These are phyloP conservation scores for Drosophila pegasa DNA, from an alignment of 2,888 invertebrate species.

Conservation along the genomic window DNA sequence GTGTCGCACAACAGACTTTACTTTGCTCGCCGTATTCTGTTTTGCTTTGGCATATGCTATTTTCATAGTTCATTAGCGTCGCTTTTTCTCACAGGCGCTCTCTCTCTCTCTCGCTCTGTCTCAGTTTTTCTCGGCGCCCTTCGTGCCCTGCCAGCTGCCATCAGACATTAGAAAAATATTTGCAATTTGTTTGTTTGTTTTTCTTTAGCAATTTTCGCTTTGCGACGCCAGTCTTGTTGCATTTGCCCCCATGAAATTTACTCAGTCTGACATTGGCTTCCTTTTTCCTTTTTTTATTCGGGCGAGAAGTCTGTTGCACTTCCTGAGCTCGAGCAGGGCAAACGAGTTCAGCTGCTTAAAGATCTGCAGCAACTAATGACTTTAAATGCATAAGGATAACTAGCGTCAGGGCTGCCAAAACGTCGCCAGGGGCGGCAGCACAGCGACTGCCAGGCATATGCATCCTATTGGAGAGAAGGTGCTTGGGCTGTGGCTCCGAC, in stretches of 20 bases:
- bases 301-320: constrained; percentile 19
- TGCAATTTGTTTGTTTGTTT: constrained; percentile 45
- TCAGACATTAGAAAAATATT: constrained; percentile 75
- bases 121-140: constrained; percentile 8
- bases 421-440: constrained; percentile 27
- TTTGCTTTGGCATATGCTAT: constrained; percentile 48
- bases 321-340: constrained; percentile 25
- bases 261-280: constrained; percentile 53
- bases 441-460: constrained; percentile 57
- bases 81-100: constrained; percentile 1
- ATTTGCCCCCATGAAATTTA: constrained; percentile 25
- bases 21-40: constrained; percentile 21
- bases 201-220: constrained; percentile 28
- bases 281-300: not conserved
- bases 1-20: not conserved
- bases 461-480: constrained; percentile 12
- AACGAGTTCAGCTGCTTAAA: constrained; percentile 36
- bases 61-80: constrained; percentile 69
- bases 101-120: constrained; percentile 1
- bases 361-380: constrained; percentile 68
- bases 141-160: constrained; percentile 46
- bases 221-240: constrained; percentile 11
- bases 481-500: constrained; percentile 6
- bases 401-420: constrained; percentile 49
- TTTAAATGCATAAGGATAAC: constrained; percentile 78